phyloP scores from a whole-genome alignment of 2,888 invertebrate species.

The Drosophila multiciliata region DNA sequence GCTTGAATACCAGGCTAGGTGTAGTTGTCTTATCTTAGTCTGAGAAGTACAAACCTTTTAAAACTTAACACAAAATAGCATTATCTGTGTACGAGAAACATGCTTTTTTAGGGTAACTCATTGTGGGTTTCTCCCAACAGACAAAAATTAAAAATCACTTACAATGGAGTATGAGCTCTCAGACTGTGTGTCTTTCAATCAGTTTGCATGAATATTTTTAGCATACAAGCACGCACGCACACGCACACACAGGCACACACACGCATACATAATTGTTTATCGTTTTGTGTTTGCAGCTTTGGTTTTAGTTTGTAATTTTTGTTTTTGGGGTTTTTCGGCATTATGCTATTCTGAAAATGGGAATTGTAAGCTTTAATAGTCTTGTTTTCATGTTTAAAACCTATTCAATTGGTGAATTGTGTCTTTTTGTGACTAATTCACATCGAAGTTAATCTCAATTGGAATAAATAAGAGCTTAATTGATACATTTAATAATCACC shows the following conservation, averaged over 20 bases:
- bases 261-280: conserved; percentile 26
- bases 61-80: background rate
- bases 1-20: background rate
- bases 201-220: background rate
- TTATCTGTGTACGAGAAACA: background rate
- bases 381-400: background rate
- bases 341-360: background rate
- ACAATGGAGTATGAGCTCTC: conserved; percentile 9
- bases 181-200: conserved; percentile 5
- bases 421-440: background rate
- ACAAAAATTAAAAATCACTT: background rate
- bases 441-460: background rate
- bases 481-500: background rate
- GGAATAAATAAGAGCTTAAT: background rate
- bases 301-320: conserved; percentile 8
- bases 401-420: background rate
- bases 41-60: background rate
- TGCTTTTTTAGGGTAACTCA: conserved; percentile 11
- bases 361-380: background rate
- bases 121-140: background rate
- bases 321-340: background rate
- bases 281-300: conserved; percentile 17
- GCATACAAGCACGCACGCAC: background rate
- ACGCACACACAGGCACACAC: conserved; percentile 1
- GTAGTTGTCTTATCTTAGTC: background rate